phyloP scores from a whole-genome alignment of 2,797 vertebrate species.

The Rousettus madagascariensis region DNA sequence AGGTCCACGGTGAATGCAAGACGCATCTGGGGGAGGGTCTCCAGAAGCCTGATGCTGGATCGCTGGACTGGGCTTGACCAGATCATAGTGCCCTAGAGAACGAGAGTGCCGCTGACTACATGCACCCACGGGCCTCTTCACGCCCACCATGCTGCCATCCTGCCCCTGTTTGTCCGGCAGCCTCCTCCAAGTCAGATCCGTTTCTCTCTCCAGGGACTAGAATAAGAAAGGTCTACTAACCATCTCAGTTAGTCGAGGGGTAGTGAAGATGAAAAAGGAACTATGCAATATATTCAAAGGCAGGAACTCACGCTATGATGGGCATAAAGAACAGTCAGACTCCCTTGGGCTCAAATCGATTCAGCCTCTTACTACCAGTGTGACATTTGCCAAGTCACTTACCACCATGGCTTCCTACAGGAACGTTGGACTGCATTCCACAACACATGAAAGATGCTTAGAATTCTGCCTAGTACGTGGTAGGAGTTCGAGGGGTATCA shows the following conservation, averaged over 20 bases:
- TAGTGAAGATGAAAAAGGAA: background rate
- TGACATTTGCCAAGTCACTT: background rate
- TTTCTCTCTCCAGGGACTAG: background rate
- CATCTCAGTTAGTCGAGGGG: background rate
- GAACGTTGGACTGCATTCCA: background rate
- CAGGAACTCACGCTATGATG: background rate
- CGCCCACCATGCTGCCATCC: background rate
- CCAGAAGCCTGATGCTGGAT: background rate
- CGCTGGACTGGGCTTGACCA: conserved; percentile 12
- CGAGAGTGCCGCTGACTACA: background rate
- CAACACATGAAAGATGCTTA: background rate
- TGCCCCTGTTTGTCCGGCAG: background rate
- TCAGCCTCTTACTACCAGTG: background rate
- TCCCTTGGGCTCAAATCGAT: background rate
- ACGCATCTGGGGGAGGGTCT: background rate
- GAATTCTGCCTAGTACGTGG: background rate
- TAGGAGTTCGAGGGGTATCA: background rate
- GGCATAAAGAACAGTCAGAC: background rate
- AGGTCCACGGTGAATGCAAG: background rate
- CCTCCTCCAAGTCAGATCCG: background rate
- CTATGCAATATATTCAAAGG: background rate
- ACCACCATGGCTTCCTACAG: background rate
- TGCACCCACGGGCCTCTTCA: background rate
- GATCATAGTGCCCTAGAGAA: background rate
- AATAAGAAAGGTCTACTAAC: background rate